These are phyloP conservation scores for Sebastes vulpes DNA, from an alignment of 2,797 vertebrate species.

Conservation along the genomic window DNA sequence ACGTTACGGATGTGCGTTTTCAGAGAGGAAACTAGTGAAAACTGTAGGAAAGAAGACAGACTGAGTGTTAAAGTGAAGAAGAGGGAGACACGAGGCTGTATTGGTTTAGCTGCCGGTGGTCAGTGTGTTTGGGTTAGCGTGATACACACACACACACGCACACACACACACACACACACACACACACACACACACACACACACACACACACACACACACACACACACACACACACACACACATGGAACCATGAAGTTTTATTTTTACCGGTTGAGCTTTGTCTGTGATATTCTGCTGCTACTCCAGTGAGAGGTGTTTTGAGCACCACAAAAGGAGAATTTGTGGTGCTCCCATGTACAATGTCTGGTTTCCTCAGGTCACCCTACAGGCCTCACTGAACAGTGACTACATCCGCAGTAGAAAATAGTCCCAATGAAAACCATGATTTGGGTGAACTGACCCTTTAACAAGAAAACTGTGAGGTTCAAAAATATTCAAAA, in stretches of 20 bases:
- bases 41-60: neutral
- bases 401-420: neutral
- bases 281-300: neutral
- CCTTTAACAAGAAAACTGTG: slow-evolving; percentile 28
- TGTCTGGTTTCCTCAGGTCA: neutral
- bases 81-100: neutral
- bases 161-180: neutral
- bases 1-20: neutral
- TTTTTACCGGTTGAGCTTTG: neutral
- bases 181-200: neutral
- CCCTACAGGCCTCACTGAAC: neutral
- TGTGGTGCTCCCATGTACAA: neutral
- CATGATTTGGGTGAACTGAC: neutral
- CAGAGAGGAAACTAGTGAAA: neutral
- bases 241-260: neutral
- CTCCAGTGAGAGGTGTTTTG: neutral
- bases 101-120: slow-evolving; percentile 21
- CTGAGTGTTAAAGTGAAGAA: neutral
- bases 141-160: neutral
- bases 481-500: too few relatives aligned
- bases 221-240: too few relatives aligned
- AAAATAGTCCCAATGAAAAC: neutral
- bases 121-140: neutral
- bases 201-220: neutral
- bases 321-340: neutral